Evolutionary conservation across 2,888 invertebrate species (phyloP).

Genomic region (Notodonta dromedarius): DNA sequence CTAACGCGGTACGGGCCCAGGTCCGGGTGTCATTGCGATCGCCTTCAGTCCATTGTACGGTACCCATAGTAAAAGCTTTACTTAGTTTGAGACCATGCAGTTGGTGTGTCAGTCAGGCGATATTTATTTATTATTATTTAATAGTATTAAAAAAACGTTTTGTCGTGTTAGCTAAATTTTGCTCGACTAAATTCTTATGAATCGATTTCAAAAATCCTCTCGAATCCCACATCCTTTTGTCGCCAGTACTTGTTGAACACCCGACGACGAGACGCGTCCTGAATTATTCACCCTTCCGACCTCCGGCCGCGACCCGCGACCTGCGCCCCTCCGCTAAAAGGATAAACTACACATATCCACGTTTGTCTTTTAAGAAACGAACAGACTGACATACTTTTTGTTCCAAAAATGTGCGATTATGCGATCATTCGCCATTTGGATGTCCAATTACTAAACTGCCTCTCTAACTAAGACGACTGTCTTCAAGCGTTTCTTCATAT

Average conservation of each 20-base stretch:
- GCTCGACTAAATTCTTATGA: not conserved
- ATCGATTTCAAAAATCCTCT: not conserved
- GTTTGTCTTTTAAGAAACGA: conserved; percentile 24
- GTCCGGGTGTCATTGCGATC: no score
- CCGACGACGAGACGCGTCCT: conserved; percentile 18
- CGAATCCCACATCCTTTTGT: not conserved
- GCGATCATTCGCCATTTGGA: not conserved
- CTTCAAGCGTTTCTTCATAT: no score
- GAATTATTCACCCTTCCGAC: conserved; percentile 44
- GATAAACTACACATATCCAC: conserved; percentile 23
- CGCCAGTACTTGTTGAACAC: conserved; percentile 39
- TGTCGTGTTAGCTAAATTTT: not conserved
- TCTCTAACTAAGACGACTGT: no score
- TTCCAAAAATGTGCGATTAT: conserved; percentile 10
- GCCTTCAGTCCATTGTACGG: no score
- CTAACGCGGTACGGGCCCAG: no score
- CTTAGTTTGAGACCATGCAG: no score
- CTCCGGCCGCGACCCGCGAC: conserved; percentile 9
- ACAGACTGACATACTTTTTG: conserved; percentile 7
- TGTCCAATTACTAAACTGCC: no score
- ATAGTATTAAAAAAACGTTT: no score
- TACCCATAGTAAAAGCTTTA: no score
- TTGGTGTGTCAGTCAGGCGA: no score
- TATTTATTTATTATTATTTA: no score
- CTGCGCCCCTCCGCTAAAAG: conserved; percentile 12